phyloP scores from a whole-genome alignment of 92 coral and sea anemone genomes.

The Siderastrea siderea region DNA sequence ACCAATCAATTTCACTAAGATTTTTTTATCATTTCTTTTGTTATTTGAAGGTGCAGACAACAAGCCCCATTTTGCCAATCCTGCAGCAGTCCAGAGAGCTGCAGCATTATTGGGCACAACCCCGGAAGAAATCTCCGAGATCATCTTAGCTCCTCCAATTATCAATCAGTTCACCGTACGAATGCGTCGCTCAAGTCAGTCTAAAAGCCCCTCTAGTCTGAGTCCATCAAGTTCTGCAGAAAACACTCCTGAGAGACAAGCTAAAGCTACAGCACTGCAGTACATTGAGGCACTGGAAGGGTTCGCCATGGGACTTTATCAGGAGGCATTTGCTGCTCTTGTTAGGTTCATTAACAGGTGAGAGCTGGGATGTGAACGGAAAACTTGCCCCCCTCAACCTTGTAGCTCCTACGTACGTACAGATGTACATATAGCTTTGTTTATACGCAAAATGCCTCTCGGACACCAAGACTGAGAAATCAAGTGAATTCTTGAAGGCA shows the following conservation, averaged over 20 bases:
- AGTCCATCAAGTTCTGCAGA: conserved; percentile 76
- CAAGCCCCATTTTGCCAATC: conserved; percentile 96
- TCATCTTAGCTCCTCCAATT: conserved; percentile 97
- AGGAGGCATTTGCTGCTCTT: conserved; percentile 89
- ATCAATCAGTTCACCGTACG: conserved; percentile 93
- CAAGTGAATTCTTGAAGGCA: no score
- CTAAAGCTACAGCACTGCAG: conserved; percentile 76
- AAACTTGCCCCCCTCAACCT: background rate
- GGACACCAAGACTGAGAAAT: no score
- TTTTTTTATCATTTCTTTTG: background rate
- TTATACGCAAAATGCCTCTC: no score
- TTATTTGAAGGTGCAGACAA: conserved; percentile 81
- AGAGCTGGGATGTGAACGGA: background rate
- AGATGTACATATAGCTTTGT: no score
- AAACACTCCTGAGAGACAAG: conserved; percentile 82
- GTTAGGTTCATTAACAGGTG: conserved; percentile 92
- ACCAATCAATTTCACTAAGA: background rate
- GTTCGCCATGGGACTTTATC: conserved; percentile 94
- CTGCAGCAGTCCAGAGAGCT: conserved; percentile 96
- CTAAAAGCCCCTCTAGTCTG: conserved; percentile 54
- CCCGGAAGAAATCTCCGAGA: conserved; percentile 90
- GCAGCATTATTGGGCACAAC: conserved; percentile 92
- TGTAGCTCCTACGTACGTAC: no score
- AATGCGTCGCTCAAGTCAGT: conserved; percentile 82
- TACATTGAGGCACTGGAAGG: conserved; percentile 96